Evolutionary conservation across 2,113 vertebrate genomes (phyloP).

Genomic region (Sander lucioperca): DNA sequence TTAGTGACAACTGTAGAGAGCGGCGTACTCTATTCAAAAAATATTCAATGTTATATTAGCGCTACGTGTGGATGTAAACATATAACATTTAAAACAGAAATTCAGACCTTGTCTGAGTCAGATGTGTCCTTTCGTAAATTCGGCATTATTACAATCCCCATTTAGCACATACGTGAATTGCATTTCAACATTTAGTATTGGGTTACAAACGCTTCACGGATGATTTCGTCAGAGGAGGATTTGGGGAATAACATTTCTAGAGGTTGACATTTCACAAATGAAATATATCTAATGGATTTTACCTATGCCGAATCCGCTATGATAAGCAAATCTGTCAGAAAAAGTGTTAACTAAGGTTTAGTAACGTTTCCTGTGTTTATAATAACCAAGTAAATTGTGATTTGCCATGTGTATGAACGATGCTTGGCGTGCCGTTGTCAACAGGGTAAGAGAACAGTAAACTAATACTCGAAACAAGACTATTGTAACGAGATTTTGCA

Average conservation of each 20-base stretch:
- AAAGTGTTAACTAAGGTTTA: background rate
- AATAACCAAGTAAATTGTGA: background rate
- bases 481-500: background rate
- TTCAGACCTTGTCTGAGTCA: background rate
- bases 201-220: no score
- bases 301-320: background rate
- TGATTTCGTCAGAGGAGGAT: background rate
- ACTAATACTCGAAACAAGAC: background rate
- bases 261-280: background rate
- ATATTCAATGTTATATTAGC: background rate
- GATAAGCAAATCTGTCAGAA: background rate
- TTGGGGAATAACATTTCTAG: no score
- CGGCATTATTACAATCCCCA: background rate
- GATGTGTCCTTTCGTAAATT: background rate
- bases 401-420: background rate
- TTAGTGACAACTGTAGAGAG: background rate
- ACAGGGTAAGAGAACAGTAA: background rate
- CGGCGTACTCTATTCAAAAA: constrained; percentile 5
- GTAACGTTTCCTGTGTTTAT: background rate
- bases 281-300: background rate
- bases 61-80: background rate
- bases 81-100: background rate
- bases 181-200: background rate
- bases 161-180: background rate
- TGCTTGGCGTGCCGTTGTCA: background rate